Percentiles rank a stretch among this genome's conserved stretches.
Evolutionary conservation across 1,140 invertebrate species (phyloP).

Genomic region (Cyphomyrmex costatus): DNA sequence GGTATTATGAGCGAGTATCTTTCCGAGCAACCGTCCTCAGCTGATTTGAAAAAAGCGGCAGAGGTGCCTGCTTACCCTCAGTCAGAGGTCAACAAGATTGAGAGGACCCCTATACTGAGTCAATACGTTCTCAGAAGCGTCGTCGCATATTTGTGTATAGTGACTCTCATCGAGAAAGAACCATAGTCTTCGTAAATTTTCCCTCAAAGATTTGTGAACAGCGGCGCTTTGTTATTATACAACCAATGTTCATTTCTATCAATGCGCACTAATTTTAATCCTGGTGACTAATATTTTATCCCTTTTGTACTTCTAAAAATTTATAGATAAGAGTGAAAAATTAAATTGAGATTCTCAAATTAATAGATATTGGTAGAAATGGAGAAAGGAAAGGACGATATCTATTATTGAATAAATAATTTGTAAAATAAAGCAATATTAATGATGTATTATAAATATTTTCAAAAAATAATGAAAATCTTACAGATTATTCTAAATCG

Average conservation of each 20-base stretch:
- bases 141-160: conserved; percentile 40
- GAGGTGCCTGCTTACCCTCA: conserved; percentile 69
- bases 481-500: no score
- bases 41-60: conserved; percentile 68
- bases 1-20: conserved; percentile 63
- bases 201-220: neutral
- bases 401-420: neutral
- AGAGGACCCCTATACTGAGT: conserved; percentile 71
- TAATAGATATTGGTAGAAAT: no score
- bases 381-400: neutral
- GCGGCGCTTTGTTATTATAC: neutral
- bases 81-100: conserved; percentile 77
- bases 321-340: no score
- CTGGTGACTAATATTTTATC: no score
- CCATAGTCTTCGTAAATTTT: neutral
- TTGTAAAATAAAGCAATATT: no score
- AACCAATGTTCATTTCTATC: no score
- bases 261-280: no score
- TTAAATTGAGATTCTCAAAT: no score
- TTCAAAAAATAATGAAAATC: no score
- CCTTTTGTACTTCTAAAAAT: no score
- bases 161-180: conserved; percentile 60
- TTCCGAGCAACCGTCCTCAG: conserved; percentile 70
- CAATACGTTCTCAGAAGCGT: conserved; percentile 51
- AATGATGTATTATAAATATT: no score